Conservation (phyloP, 2,797 vertebrate species). For the Urophycis tenuis region DNA sequence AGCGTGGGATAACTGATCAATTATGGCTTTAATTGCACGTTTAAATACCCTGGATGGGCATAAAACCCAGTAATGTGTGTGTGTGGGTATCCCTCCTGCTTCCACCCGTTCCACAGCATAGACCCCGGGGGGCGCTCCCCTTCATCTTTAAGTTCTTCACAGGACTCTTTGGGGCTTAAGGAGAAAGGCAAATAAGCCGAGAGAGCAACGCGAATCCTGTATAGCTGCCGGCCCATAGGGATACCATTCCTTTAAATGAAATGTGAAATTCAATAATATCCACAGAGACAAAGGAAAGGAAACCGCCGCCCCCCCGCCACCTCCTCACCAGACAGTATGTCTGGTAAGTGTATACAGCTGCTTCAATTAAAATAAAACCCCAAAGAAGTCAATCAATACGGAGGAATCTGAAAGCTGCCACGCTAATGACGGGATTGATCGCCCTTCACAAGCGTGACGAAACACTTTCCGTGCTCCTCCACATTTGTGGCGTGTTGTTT, state of each 20-base stretch:
- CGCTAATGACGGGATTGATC: neutral
- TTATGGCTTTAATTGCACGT: neutral
- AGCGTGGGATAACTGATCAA: neutral
- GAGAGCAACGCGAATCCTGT: neutral
- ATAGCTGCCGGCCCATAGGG: constrained; percentile 1
- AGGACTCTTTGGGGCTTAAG: neutral
- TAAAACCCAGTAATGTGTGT: neutral
- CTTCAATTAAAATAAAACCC: neutral
- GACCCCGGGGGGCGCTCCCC: neutral
- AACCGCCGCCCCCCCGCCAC: neutral
- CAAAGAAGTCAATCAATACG: neutral
- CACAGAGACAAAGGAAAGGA: neutral
- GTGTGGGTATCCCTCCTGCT: neutral
- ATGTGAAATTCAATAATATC: constrained; percentile 10
- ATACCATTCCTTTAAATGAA: constrained; percentile 11
- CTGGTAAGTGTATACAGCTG: constrained; percentile 1
- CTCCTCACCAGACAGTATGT: neutral
- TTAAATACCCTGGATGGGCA: neutral
- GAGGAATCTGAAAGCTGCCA: neutral
- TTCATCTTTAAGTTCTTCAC: neutral
- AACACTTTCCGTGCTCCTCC: neutral
- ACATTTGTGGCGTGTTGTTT: neutral
- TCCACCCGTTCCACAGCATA: neutral
- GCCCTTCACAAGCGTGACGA: neutral
- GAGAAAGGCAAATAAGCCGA: neutral